Conservation (phyloP, 2,113 vertebrate species). For the Pedetes capensis region DNA sequence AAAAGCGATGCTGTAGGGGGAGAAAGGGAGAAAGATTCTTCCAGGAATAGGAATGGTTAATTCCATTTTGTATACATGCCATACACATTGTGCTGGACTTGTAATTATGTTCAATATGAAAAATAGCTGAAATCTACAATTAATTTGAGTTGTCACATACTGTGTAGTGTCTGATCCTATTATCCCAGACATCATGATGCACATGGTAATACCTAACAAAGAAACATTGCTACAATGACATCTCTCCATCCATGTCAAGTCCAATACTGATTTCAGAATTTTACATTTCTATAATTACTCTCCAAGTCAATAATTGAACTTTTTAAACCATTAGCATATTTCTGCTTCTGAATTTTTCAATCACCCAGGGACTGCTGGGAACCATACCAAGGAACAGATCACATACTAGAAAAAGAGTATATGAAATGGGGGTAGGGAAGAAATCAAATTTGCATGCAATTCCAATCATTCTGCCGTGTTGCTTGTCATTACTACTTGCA, state of each 20-base stretch:
- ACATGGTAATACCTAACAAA: conserved; percentile 39
- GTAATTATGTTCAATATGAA: conserved; percentile 69
- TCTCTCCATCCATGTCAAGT: neutral
- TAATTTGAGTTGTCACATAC: conserved; percentile 60
- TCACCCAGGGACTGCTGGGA: neutral
- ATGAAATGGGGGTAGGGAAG: neutral
- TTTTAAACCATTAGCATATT: neutral
- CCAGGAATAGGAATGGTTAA: conserved; percentile 54
- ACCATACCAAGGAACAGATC: neutral
- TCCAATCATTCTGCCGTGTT: conserved; percentile 13
- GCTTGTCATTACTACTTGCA: neutral
- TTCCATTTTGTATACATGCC: no score
- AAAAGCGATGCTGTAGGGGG: conserved; percentile 69
- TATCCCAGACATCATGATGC: conserved; percentile 33
- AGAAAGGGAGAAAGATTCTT: conserved; percentile 54
- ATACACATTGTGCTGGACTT: neutral
- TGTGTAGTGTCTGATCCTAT: conserved; percentile 54
- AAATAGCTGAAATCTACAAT: conserved; percentile 67
- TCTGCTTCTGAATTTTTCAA: neutral
- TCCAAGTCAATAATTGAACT: neutral
- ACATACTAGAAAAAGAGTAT: neutral
- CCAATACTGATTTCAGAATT: neutral
- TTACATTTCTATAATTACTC: neutral
- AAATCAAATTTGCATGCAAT: conserved; percentile 24
- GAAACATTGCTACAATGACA: neutral